Evolutionary conservation across 1,140 invertebrate genomes (phyloP), one percentile per base, ranked within the genome.

Genomic region (Temnothorax curvispinosus): DNA sequence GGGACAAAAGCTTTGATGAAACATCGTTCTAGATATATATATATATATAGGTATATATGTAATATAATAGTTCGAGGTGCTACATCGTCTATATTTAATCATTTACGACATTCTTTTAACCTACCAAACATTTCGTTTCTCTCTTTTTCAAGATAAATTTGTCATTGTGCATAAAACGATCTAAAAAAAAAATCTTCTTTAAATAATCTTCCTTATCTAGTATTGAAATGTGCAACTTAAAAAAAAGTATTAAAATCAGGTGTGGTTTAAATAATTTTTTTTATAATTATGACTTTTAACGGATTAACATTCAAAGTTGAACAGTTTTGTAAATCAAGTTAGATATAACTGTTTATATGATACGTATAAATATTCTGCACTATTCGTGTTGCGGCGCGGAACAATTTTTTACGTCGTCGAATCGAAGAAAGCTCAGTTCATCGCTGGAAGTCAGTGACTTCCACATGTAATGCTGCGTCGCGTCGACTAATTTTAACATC

Each of bases 401-500:
- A 65, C 86, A 88, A 89, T 90, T 91, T 91, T 92, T 86, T 72
- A 85, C 18, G 71, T n/a, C 18, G 71, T n/a, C 84, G 60, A 77
- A 78, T 75, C 81, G 84, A 85, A 74, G 62, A 76, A 86, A 87
- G 62, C 86, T 9, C 44, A 21, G 60, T 84, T 77, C 41, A 85
- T 56, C 60, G 86, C 21, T 82, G 86, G 86, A 87, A 91, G 91
- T 91, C 92, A 90, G 52, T 90, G 91, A 91, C 91, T 89, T 89
- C 77, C 52, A 88, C 86, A 88, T 80, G 84, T 86, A 89, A 88
- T 85, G 88, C 85, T 86, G 71, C 87, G 76, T 58, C 85, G 89
- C 87, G 81, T 41, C 88, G 89, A 89, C 91, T 93, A 93, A 92
- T 92, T 93, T 93, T 93, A 93, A 91, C 92, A 90, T 90, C 75